Conservation (phyloP, 2,888 invertebrate genomes). For the Erynnis tages region DNA sequence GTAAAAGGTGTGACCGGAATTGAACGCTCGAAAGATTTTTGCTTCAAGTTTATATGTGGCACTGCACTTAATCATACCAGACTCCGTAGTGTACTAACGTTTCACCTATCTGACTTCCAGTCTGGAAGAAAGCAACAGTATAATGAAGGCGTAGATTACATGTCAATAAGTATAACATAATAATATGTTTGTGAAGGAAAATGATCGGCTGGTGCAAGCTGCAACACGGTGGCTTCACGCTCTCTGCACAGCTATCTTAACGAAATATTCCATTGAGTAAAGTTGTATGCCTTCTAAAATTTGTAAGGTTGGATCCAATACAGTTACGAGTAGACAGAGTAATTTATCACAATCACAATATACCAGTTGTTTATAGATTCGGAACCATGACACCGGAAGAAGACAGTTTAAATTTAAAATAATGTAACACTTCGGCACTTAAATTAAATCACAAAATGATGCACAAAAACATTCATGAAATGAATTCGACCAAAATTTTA, state of each 20-base stretch:
- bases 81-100: conserved; percentile 1
- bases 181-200: conserved; percentile 28
- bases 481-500: too few relatives aligned
- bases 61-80: background rate
- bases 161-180: conserved; percentile 28
- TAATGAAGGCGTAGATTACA: conserved; percentile 25
- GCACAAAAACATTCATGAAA: too few relatives aligned
- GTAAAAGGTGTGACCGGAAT: conserved; percentile 32
- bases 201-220: conserved; percentile 28
- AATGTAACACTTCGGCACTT: too few relatives aligned
- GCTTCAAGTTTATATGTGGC: background rate
- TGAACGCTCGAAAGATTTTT: conserved; percentile 2
- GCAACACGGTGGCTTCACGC: conserved; percentile 46
- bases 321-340: too few relatives aligned
- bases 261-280: conserved; percentile 36
- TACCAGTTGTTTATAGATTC: too few relatives aligned
- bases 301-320: background rate
- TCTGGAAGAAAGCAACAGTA: conserved; percentile 25
- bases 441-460: too few relatives aligned
- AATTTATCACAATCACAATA: too few relatives aligned
- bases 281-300: conserved; percentile 16
- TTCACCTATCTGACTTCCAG: conserved; percentile 4
- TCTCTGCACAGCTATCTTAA: conserved; percentile 59
- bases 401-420: too few relatives aligned
- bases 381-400: too few relatives aligned